phyloP scores from a whole-genome alignment of 2,888 invertebrate genomes.

The Hemistola chrysoprasaria region DNA sequence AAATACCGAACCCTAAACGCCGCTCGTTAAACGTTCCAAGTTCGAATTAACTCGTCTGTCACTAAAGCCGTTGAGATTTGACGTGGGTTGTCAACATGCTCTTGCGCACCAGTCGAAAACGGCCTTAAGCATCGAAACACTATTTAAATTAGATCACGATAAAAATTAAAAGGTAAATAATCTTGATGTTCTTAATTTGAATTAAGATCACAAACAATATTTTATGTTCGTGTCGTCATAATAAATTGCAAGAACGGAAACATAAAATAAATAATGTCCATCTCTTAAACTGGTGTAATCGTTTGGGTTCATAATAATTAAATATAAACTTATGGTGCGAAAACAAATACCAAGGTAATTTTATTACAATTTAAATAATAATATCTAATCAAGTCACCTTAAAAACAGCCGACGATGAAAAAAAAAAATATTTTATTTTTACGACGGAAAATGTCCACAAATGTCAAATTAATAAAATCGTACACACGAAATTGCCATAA shows the following conservation, averaged over 20 bases:
- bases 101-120: conserved; percentile 38
- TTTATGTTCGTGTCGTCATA: not conserved
- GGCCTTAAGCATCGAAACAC: conserved; percentile 33
- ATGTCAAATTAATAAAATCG: conserved; percentile 22
- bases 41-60: conserved; percentile 75
- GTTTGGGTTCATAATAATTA: not conserved
- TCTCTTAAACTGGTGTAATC: too few species aligned
- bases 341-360: not conserved
- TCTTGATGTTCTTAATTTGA: conserved; percentile 12
- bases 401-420: conserved; percentile 1
- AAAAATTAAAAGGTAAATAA: conserved; percentile 23
- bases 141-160: conserved; percentile 60
- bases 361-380: conserved; percentile 13
- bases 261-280: too few species aligned
- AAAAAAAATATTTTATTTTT: conserved; percentile 18
- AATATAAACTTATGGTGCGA: too few species aligned
- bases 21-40: conserved; percentile 42
- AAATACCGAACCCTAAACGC: conserved; percentile 15
- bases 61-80: conserved; percentile 59
- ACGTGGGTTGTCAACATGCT: conserved; percentile 61
- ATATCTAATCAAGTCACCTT: conserved; percentile 10
- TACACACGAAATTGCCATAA: conserved; percentile 15
- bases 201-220: not conserved
- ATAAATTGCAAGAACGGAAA: too few species aligned
- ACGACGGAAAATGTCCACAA: conserved; percentile 20